Conservation (phyloP, 2,888 invertebrate species). For the Thalpophila matura region DNA sequence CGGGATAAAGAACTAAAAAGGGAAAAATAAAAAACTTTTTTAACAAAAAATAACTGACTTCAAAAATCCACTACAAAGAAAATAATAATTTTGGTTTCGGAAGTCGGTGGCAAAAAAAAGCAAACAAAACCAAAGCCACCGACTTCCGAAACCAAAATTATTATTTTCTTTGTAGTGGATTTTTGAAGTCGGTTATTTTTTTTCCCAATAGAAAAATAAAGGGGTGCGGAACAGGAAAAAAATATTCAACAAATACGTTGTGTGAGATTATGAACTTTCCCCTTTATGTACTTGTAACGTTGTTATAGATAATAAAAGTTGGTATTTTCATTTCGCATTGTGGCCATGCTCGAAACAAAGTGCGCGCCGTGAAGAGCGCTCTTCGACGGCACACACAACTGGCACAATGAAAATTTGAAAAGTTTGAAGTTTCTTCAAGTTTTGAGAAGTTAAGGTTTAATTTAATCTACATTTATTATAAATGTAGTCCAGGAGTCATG, state of each 20-base stretch:
- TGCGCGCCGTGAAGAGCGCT: slow-evolving; percentile 34
- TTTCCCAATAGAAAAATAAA: slow-evolving; percentile 15
- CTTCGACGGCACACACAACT: slow-evolving; percentile 50
- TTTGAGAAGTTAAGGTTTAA: slow-evolving; percentile 65
- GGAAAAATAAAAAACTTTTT: no score
- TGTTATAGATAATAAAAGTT: slow-evolving; percentile 50
- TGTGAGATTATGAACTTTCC: slow-evolving; percentile 34
- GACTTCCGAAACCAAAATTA: no score
- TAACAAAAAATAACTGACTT: no score
- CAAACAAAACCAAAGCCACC: no score
- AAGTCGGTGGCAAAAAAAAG: no score
- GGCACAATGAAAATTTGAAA: slow-evolving; percentile 72
- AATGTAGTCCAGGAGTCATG: slow-evolving; percentile 12
- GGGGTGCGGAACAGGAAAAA: slow-evolving; percentile 16
- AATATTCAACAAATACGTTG: slow-evolving; percentile 30
- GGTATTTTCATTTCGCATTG: slow-evolving; percentile 53
- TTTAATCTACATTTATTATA: slow-evolving; percentile 69
- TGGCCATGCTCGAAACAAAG: slow-evolving; percentile 38
- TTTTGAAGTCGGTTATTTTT: no score
- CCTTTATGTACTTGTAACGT: slow-evolving; percentile 34
- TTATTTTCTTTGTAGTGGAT: no score
- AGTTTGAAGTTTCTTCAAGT: slow-evolving; percentile 66
- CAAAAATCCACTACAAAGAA: no score
- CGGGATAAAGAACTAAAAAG: no score
- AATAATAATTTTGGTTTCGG: no score